A percentile compares a stretch with the other conserved stretches of the same genome.
These are phyloP conservation scores for Argentina silus DNA, from an alignment of 2,797 vertebrate species.

Conservation along the genomic window DNA sequence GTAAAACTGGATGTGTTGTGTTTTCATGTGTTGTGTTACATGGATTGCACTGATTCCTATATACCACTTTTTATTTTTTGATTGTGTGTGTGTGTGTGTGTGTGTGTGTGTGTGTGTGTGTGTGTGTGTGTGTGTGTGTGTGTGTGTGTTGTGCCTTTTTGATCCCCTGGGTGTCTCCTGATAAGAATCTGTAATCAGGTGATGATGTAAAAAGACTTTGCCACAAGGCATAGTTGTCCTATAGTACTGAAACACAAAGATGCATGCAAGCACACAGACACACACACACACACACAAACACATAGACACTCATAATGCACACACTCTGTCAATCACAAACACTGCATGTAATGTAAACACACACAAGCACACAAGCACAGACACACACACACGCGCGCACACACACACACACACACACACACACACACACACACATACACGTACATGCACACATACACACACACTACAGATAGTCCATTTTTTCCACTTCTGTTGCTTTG, in stretches of 20 bases:
- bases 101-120: not conserved
- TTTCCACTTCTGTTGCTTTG: not conserved
- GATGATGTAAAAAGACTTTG: slow-evolving; percentile 27
- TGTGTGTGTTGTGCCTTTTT: not conserved
- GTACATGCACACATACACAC: not conserved
- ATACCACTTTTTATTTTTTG: no score
- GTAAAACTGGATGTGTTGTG: no score
- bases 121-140: not conserved
- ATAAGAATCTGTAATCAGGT: slow-evolving; percentile 31
- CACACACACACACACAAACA: slow-evolving; percentile 5
- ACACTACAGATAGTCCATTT: no score
- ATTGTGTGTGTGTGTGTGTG: not conserved
- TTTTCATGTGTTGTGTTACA: no score
- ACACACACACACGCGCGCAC: no score
- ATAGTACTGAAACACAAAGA: slow-evolving; percentile 8
- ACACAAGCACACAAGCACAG: no score
- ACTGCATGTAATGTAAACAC: no score
- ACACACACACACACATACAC: not conserved
- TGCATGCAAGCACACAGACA: slow-evolving; percentile 8
- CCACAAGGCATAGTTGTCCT: slow-evolving; percentile 23
- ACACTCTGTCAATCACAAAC: no score
- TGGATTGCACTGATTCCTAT: no score
- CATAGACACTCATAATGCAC: not conserved
- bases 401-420: not conserved
- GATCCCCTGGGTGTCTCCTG: not conserved